Conservation (phyloP, 35 echinoderm and acorn worm species). For the Chiridota heheva region DNA sequence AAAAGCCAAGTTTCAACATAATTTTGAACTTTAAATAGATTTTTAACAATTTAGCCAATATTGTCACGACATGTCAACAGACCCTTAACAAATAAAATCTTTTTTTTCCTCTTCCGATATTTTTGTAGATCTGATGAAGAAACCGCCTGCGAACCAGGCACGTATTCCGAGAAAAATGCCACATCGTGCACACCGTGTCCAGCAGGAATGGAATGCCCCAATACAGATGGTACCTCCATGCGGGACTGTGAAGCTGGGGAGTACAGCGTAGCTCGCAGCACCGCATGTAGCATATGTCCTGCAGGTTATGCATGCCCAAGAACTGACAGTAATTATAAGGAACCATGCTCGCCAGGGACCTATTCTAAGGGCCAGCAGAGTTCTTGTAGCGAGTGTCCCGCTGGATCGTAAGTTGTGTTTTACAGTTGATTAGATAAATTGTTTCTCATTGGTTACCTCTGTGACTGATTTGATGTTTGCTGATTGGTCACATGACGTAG, state of each 20-base stretch:
- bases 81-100: no score
- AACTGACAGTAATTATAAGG: slow-evolving; percentile 57
- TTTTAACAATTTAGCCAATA: no score
- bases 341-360: slow-evolving; percentile 50
- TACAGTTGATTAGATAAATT: no score
- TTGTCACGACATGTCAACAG: no score
- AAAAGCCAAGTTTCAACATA: neutral
- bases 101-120: no score
- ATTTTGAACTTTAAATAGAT: no score
- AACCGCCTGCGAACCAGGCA: slow-evolving; percentile 70
- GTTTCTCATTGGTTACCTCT: neutral
- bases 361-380: slow-evolving; percentile 84
- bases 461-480: neutral
- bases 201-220: slow-evolving; percentile 76
- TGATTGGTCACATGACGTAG: neutral
- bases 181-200: slow-evolving; percentile 62
- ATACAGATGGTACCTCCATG: slow-evolving; percentile 68
- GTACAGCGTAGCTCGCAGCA: slow-evolving; percentile 70
- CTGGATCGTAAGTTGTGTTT: slow-evolving; percentile 75
- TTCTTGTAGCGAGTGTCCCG: slow-evolving; percentile 59
- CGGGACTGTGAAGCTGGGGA: slow-evolving; percentile 78
- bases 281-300: slow-evolving; percentile 58
- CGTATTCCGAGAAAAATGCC: slow-evolving; percentile 74
- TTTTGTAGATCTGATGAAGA: slow-evolving; percentile 54
- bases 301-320: slow-evolving; percentile 74